These are phyloP conservation scores for Mellivora capensis DNA, from an alignment of 2,113 vertebrate species.

Conservation along the genomic window DNA sequence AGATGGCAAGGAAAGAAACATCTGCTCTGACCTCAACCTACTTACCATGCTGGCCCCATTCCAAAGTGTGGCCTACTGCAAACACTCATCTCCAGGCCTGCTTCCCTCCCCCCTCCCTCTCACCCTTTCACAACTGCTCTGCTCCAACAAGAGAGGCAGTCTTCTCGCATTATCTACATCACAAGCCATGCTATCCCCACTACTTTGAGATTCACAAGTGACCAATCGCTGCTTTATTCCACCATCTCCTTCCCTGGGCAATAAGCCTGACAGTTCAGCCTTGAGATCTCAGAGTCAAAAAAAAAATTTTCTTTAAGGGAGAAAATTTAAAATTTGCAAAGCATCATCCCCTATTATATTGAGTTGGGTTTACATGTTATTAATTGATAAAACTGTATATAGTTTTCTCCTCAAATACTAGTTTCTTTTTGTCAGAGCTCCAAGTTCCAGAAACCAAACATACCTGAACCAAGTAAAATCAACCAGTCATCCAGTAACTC, in stretches of 20 bases:
- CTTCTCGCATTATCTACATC: neutral
- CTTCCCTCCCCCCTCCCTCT: neutral
- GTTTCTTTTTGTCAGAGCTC: neutral
- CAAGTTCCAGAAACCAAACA: neutral
- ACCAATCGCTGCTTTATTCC: neutral
- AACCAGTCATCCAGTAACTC: neutral
- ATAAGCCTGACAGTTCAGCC: neutral
- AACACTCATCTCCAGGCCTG: neutral
- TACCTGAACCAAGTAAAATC: neutral
- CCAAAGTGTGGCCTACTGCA: neutral
- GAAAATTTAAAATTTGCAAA: neutral
- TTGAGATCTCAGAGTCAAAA: neutral
- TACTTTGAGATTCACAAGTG: neutral
- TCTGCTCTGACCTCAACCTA: neutral
- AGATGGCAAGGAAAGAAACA: neutral
- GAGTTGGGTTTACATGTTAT: neutral
- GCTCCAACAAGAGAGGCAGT: neutral
- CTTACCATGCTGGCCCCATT: neutral
- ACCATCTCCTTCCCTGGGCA: neutral
- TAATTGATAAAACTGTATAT: neutral
- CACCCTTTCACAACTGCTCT: neutral
- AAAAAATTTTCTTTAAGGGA: no score
- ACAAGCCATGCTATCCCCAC: neutral
- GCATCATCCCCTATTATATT: neutral
- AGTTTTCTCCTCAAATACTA: neutral